These are phyloP conservation scores for Listrodromus nycthemerus DNA, from an alignment of 2,888 invertebrate genomes.

Conservation along the genomic window DNA sequence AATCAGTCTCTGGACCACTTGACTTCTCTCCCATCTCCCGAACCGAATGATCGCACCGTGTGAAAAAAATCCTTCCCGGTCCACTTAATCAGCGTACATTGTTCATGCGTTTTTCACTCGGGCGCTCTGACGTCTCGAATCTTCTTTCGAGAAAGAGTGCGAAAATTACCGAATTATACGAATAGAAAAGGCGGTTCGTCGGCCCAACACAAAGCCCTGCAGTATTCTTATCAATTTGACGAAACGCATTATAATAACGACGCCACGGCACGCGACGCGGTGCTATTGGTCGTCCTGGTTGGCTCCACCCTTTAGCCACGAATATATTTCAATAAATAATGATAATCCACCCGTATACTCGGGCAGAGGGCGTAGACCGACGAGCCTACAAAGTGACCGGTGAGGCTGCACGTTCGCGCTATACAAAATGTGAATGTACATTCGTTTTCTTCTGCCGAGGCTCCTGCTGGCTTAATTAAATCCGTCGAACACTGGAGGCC, in stretches of 20 bases:
- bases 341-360: conserved; percentile 70
- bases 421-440: conserved; percentile 3
- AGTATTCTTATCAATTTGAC: conserved; percentile 82
- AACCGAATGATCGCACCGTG: not conserved
- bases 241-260: conserved; percentile 77
- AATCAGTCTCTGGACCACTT: not conserved
- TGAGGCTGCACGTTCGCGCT: not conserved
- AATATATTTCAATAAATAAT: conserved; percentile 82
- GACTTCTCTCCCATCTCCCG: not conserved
- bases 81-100: conserved; percentile 19
- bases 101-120: conserved; percentile 1
- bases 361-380: conserved; percentile 55
- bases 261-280: conserved; percentile 79
- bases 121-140: not conserved
- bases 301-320: conserved; percentile 79
- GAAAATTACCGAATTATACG: conserved; percentile 7
- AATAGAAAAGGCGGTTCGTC: conserved; percentile 10
- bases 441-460: conserved; percentile 6
- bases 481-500: conserved; percentile 66
- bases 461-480: conserved; percentile 72
- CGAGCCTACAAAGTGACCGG: conserved; percentile 25
- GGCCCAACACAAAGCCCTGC: not conserved
- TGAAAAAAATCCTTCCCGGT: not conserved
- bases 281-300: conserved; percentile 76
- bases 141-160: conserved; percentile 1